Evolutionary conservation across 2,113 vertebrate species (phyloP), one percentile per base, ranked within the genome.

Genomic region (Gracilinanus agilis): DNA sequence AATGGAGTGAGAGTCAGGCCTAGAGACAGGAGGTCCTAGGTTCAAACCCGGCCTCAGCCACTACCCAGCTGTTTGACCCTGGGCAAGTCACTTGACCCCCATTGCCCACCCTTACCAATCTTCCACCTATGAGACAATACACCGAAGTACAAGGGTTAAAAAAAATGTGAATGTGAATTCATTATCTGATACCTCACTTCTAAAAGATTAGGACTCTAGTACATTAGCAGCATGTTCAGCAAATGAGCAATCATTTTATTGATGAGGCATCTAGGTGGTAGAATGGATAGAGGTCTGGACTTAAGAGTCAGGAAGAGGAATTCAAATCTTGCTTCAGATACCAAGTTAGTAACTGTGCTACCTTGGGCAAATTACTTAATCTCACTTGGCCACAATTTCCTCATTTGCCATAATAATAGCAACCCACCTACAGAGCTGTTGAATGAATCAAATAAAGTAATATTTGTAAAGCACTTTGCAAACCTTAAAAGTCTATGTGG

Each of bases 161-260:
- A 83, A 56, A 93, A 95, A 58, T 44, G 12, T 56, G 23, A 10
- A 56, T 40, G 29, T 91, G 19, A 21, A 23, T 83, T 83, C 7
- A 40, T 23, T 83, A 19, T 40, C 19, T 67, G 58, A 67, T 29
- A 34, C 10, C 83, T 88, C 16, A 58, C 4, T 55, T 58, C 92
- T 24, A 93, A 96, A n/a, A 90, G 49, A 94, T 94, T 95, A 93
- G 56, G 89, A 55, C 94, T 93, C 91, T 96, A 49, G n/a, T 11
- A 44, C 9, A 56, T 96, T 58, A 94, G 29, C 9, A 61, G 2
- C 58, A 8, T 83, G n/a, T n/a, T 23, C 90, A 58, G 25, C 67
- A 75, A 25, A 90, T 61, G 92, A 44, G 61, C 12, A 53, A 19
- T 83, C 67, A 83, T 83, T 83, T 83, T 21, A 40, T 21, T 40